A percentile compares a stretch with the other conserved stretches of the same genome.
These are phyloP conservation scores for Thysanoteuthis rhombus DNA, from an alignment of 2,888 invertebrate species.

Conservation along the genomic window DNA sequence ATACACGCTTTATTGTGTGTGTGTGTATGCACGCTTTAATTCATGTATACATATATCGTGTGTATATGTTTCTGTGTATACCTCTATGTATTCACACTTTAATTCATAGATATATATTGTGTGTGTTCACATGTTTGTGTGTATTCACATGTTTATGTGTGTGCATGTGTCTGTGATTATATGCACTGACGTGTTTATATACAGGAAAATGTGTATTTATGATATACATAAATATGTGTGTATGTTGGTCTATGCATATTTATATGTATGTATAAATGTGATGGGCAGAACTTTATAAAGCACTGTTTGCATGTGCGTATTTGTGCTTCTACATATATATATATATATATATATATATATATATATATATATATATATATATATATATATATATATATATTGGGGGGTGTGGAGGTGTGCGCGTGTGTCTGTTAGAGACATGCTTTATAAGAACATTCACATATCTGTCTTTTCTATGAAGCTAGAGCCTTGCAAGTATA, in stretches of 20 bases:
- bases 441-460: background rate
- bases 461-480: background rate
- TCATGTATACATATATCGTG: background rate
- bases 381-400: slow-evolving; percentile 1
- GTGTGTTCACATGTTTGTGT: too few species aligned
- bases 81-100: background rate
- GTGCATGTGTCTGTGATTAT: too few species aligned
- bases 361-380: slow-evolving; percentile 1
- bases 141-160: too few species aligned
- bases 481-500: background rate
- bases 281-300: too few species aligned
- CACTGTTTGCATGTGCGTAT: too few species aligned
- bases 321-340: background rate
- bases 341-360: background rate
- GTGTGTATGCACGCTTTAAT: background rate
- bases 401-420: background rate
- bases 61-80: background rate
- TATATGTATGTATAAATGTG: background rate
- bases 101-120: too few species aligned
- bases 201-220: too few species aligned
- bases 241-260: background rate
- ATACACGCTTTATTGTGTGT: background rate
- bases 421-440: background rate
- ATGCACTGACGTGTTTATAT: too few species aligned
- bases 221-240: background rate